phyloP scores from a whole-genome alignment of 2,888 invertebrate species.

The Celastrina argiolus region DNA sequence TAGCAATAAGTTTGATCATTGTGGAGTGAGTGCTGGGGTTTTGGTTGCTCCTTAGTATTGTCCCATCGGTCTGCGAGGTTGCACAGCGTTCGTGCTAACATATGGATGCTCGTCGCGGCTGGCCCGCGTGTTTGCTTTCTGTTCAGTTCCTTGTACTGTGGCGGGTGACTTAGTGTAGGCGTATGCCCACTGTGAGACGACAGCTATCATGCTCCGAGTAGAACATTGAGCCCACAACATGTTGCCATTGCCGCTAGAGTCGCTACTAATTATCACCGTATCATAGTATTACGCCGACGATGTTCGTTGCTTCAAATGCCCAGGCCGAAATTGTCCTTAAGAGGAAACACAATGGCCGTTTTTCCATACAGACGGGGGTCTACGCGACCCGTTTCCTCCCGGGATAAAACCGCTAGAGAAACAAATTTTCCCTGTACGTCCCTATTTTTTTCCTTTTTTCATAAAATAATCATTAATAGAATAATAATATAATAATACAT shows the following conservation, averaged over 20 bases:
- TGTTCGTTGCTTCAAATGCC: neutral
- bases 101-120: constrained; percentile 48
- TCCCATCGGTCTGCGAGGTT: constrained; percentile 64
- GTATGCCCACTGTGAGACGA: constrained; percentile 60
- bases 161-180: constrained; percentile 66
- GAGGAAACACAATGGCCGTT: no score
- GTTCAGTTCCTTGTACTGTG: constrained; percentile 64
- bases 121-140: constrained; percentile 56
- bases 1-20: constrained; percentile 62
- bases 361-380: no score
- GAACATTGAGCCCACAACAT: constrained; percentile 70
- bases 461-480: no score
- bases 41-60: constrained; percentile 71
- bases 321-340: neutral
- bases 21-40: constrained; percentile 74
- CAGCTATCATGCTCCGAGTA: constrained; percentile 69
- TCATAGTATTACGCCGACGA: constrained; percentile 39
- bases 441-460: no score
- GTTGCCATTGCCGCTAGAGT: constrained; percentile 41
- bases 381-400: no score
- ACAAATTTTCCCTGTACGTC: no score
- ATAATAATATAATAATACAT: no score
- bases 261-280: constrained; percentile 59
- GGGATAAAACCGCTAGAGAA: no score
- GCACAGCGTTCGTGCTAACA: constrained; percentile 71